Evolutionary conservation across 2,113 vertebrate genomes (phyloP).

Genomic region (Mohoua ochrocephala): DNA sequence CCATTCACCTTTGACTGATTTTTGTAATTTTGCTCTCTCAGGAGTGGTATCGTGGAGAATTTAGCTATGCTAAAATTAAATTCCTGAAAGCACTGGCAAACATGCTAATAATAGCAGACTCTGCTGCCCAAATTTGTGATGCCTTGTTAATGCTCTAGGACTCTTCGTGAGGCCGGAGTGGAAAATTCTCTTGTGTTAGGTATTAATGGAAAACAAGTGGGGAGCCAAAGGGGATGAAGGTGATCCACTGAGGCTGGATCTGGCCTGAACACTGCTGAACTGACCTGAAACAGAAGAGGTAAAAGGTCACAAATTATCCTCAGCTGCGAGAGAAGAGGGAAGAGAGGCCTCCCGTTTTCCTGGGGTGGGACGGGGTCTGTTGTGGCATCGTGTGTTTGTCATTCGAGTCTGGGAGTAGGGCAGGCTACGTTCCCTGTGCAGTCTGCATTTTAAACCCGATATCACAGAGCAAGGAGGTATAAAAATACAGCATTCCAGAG

Average conservation of each 20-base stretch:
- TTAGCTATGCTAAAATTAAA: background rate
- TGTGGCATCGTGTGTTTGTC: background rate
- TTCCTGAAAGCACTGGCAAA: background rate
- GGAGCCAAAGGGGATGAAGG: background rate
- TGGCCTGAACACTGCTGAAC: background rate
- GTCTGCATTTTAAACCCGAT: background rate
- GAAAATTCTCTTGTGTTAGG: background rate
- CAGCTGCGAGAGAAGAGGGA: background rate
- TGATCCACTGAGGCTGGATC: background rate
- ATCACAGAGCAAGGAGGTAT: background rate
- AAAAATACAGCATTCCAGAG: background rate
- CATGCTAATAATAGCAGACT: background rate
- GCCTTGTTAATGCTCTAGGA: background rate
- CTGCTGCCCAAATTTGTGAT: background rate
- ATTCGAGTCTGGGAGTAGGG: background rate
- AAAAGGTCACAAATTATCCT: background rate
- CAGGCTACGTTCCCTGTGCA: background rate
- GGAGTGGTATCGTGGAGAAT: background rate
- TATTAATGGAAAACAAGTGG: background rate
- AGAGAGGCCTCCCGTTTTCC: background rate
- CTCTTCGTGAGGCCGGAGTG: accelerated
- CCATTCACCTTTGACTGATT: background rate
- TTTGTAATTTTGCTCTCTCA: background rate
- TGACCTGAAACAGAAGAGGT: background rate
- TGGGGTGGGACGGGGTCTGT: background rate